Conservation (phyloP, 1,140 invertebrate genomes). For the Meloidogyne floridensis region DNA sequence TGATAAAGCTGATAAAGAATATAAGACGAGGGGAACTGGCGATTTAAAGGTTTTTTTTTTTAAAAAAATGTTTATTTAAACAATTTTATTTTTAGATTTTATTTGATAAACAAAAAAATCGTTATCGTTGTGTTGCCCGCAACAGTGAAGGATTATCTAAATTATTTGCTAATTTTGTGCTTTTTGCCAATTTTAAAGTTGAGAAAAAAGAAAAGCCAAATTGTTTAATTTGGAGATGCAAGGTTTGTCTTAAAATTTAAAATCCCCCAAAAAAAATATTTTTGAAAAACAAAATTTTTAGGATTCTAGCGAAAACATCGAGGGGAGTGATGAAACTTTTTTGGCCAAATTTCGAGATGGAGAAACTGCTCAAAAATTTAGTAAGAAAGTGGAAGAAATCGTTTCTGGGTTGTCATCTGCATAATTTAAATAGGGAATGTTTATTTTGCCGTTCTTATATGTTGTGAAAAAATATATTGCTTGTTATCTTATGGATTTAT, state of each 20-base stretch:
- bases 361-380: slow-evolving; percentile 12
- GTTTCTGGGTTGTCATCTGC: background rate
- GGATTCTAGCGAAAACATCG: slow-evolving; percentile 9
- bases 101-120: slow-evolving; percentile 32
- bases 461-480: background rate
- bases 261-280: too few species aligned
- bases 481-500: too few species aligned
- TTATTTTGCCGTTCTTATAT: background rate
- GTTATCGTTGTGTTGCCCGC: slow-evolving; percentile 66
- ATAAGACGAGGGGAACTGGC: slow-evolving; percentile 69
- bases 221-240: slow-evolving; percentile 18
- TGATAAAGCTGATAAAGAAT: slow-evolving; percentile 60
- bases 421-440: background rate
- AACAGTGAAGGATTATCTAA: slow-evolving; percentile 68
- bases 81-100: slow-evolving; percentile 23
- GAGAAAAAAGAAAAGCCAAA: slow-evolving; percentile 15
- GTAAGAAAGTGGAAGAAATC: background rate
- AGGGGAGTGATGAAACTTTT: slow-evolving; percentile 15
- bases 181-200: slow-evolving; percentile 21
- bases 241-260: background rate
- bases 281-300: background rate
- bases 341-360: slow-evolving; percentile 21
- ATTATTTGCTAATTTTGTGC: slow-evolving; percentile 66
- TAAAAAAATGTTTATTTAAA: background rate
- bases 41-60: slow-evolving; percentile 66